phyloP scores from a whole-genome alignment of 2,888 invertebrate genomes.

The Smittia aterrima region DNA sequence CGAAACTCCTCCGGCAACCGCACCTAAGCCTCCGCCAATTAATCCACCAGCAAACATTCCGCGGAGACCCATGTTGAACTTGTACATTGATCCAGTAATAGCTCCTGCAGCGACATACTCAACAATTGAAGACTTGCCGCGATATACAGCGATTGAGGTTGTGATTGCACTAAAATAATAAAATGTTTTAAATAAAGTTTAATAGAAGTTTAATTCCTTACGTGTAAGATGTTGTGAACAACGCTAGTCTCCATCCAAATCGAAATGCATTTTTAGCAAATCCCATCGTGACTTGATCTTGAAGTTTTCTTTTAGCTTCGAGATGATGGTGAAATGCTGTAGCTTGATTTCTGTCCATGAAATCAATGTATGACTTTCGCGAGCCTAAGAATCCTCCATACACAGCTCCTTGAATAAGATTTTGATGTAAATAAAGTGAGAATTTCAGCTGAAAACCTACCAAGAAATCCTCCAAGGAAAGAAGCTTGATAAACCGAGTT shows the following conservation, averaged over 20 bases:
- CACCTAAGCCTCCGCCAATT: conserved; percentile 63
- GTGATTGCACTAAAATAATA: conserved; percentile 58
- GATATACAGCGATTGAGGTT: conserved; percentile 65
- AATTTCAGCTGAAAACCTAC: too few relatives aligned
- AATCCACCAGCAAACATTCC: conserved; percentile 67
- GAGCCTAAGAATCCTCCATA: conserved; percentile 59
- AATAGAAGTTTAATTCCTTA: conserved; percentile 47
- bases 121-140: conserved; percentile 63
- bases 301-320: conserved; percentile 70
- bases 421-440: too few relatives aligned
- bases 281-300: conserved; percentile 65
- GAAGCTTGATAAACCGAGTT: conserved; percentile 61
- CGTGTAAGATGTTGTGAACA: conserved; percentile 67
- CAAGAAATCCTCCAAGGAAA: conserved; percentile 61
- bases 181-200: conserved; percentile 46
- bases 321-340: conserved; percentile 64
- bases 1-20: conserved; percentile 60
- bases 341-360: conserved; percentile 73
- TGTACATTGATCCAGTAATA: conserved; percentile 52
- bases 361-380: conserved; percentile 61
- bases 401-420: not conserved
- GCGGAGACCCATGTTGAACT: conserved; percentile 62
- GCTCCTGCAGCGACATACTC: conserved; percentile 68
- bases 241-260: conserved; percentile 67
- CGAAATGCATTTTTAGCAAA: conserved; percentile 71